Evolutionary conservation across 2,797 vertebrate genomes (phyloP).

Genomic region (Capromys pilorides): DNA sequence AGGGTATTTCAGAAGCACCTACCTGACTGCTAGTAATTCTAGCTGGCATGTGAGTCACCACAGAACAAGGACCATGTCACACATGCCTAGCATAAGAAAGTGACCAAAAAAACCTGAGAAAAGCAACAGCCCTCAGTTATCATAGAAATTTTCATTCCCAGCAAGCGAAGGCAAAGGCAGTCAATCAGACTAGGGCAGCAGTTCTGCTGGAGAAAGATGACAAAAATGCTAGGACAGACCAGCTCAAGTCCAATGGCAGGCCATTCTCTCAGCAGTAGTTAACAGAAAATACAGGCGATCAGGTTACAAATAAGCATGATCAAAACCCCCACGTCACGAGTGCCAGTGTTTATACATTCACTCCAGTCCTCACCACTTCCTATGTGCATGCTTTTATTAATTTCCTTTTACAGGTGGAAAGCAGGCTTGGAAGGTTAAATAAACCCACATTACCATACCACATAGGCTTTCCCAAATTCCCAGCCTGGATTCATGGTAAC

Average conservation of each 20-base stretch:
- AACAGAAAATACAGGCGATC: conserved; percentile 6
- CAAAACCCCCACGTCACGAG: not conserved
- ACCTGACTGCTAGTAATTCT: not conserved
- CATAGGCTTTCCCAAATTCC: not conserved
- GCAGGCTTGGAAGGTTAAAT: not conserved
- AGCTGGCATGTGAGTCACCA: not conserved
- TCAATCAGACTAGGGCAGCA: not conserved
- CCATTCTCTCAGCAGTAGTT: not conserved
- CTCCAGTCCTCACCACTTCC: not conserved
- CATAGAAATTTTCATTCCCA: conserved; percentile 15
- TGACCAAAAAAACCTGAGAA: not conserved
- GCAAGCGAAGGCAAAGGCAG: not conserved
- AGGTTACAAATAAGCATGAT: not conserved
- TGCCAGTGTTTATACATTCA: not conserved
- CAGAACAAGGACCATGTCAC: not conserved
- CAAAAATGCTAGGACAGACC: not conserved
- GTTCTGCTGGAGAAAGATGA: not conserved
- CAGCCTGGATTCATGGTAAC: not conserved
- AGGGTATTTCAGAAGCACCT: conserved; percentile 49
- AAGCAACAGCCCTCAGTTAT: not conserved
- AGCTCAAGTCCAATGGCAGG: not conserved
- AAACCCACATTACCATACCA: not conserved
- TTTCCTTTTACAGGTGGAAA: conserved; percentile 4
- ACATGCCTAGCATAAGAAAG: fast-evolving
- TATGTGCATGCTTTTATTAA: not conserved